These are phyloP conservation scores for Hypomesus transpacificus DNA, from an alignment of 2,113 vertebrate genomes.

Conservation along the genomic window DNA sequence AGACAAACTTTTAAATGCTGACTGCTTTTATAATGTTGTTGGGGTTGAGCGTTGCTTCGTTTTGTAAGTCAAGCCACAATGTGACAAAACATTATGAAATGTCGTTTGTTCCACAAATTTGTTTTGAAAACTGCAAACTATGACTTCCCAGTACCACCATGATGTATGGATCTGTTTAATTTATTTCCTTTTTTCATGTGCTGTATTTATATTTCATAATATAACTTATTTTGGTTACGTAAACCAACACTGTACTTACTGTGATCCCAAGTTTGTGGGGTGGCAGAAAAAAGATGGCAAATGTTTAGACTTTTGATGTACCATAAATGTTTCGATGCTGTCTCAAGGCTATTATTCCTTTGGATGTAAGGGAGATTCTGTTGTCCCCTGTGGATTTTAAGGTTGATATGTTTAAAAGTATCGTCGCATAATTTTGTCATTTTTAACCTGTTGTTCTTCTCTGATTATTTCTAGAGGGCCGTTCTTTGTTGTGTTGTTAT, in stretches of 20 bases:
- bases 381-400: constrained; percentile 40
- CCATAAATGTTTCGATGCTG: constrained; percentile 45
- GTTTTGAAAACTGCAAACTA: background rate
- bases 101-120: constrained; percentile 1
- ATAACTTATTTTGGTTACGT: constrained; percentile 61
- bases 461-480: constrained; percentile 8
- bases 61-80: constrained; percentile 5
- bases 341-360: background rate
- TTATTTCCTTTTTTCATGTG: constrained; percentile 47
- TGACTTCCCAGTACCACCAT: constrained; percentile 11
- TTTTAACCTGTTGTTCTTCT: constrained; percentile 37
- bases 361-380: constrained; percentile 12
- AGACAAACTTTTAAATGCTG: constrained; percentile 13
- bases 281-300: constrained; percentile 20
- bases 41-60: background rate
- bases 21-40: constrained; percentile 1
- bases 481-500: no score
- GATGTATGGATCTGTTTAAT: constrained; percentile 39
- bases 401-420: constrained; percentile 49
- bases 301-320: constrained; percentile 37
- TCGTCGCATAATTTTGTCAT: constrained; percentile 39
- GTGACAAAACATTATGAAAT: background rate
- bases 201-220: constrained; percentile 60
- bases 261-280: constrained; percentile 2
- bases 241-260: constrained; percentile 38